Conservation (phyloP, 2,113 vertebrate species). For the Ictidomys tridecemlineatus region DNA sequence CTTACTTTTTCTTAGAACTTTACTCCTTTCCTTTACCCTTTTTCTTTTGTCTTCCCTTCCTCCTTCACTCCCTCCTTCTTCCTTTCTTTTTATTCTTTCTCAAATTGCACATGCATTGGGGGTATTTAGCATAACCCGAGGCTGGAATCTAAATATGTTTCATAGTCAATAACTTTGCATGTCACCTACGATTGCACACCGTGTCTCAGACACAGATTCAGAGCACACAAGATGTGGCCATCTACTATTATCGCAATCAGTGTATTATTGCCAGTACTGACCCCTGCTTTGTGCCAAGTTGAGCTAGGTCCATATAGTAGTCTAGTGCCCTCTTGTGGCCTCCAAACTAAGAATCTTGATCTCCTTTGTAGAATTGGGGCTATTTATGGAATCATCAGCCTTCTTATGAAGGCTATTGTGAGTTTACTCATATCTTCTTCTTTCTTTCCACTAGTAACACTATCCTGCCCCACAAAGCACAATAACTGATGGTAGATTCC, state of each 20-base stretch:
- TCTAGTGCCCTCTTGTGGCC: constrained; percentile 85
- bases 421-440: background rate
- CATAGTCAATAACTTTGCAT: constrained; percentile 11
- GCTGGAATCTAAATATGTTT: constrained; percentile 50
- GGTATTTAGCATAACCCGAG: background rate
- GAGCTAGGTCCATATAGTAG: constrained; percentile 72
- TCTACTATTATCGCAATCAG: background rate
- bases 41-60: no score
- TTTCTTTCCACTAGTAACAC: background rate
- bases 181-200: background rate
- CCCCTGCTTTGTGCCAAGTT: constrained; percentile 38
- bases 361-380: constrained; percentile 35
- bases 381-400: background rate
- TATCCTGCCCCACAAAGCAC: background rate
- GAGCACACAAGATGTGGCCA: background rate
- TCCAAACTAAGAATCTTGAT: constrained; percentile 27
- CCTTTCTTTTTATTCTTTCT: background rate
- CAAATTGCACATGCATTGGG: background rate
- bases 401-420: background rate
- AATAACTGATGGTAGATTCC: background rate
- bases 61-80: no score
- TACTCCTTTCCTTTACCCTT: background rate
- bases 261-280: background rate
- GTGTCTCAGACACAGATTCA: background rate
- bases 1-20: constrained; percentile 46